phyloP scores from a whole-genome alignment of 2,113 vertebrate species.

The Serilophus lunatus region DNA sequence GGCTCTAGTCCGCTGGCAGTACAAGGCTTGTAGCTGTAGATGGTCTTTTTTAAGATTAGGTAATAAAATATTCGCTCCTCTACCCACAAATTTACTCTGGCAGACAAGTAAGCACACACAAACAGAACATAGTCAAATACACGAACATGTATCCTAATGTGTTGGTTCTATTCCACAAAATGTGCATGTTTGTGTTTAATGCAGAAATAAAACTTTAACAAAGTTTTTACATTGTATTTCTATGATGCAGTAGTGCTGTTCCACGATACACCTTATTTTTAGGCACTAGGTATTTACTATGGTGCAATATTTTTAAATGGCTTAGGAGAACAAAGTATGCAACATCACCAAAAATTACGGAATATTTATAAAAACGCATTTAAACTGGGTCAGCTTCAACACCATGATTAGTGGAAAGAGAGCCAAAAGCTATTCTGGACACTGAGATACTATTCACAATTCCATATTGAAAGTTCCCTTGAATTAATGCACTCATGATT shows the following conservation, averaged over 20 bases:
- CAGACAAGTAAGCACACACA: not conserved
- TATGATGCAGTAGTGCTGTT: not conserved
- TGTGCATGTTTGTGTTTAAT: not conserved
- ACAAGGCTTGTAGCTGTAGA: not conserved
- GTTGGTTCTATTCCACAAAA: not conserved
- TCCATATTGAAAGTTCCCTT: slow-evolving; percentile 22
- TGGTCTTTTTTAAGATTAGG: not conserved
- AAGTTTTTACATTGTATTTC: not conserved
- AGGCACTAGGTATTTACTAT: not conserved
- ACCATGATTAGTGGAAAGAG: slow-evolving; percentile 35
- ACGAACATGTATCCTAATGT: not conserved
- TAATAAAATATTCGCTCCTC: not conserved
- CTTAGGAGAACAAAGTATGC: slow-evolving; percentile 15
- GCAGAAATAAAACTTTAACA: not conserved
- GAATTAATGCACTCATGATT: slow-evolving; percentile 22
- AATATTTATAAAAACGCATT: slow-evolving; percentile 34
- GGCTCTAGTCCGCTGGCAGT: not conserved
- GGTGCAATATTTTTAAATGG: slow-evolving; percentile 13
- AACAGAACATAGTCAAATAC: not conserved
- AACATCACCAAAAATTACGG: slow-evolving; percentile 28
- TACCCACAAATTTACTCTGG: not conserved
- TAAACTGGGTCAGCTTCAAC: slow-evolving; percentile 35
- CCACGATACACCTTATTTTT: slow-evolving; percentile 1
- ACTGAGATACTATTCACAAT: slow-evolving; percentile 36
- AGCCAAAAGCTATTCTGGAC: slow-evolving; percentile 46